Percentiles rank a stretch among this genome's conserved stretches.
Conservation (phyloP, 2,113 vertebrate genomes). For the Daboia siamensis region DNA sequence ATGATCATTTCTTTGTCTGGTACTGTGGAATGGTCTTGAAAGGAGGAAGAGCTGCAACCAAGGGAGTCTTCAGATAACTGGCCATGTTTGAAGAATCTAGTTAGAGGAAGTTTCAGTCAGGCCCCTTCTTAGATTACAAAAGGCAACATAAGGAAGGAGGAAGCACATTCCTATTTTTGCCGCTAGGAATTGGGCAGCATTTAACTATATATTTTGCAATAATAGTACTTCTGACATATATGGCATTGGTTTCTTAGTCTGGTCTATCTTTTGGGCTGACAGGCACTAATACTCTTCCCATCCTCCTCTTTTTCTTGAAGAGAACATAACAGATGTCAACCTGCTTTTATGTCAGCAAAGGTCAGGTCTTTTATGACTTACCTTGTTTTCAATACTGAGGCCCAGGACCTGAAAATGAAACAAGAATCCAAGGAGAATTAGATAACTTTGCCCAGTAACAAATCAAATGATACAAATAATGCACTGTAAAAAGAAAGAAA, state of each 20-base stretch:
- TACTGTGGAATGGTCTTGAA: neutral
- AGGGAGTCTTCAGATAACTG: neutral
- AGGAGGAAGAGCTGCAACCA: neutral
- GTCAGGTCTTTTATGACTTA: slow-evolving; percentile 16
- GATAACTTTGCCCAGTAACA: neutral
- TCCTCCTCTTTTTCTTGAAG: neutral
- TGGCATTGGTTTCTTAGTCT: neutral
- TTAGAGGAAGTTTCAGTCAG: neutral
- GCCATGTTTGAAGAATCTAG: neutral
- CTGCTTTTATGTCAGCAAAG: too few relatives aligned
- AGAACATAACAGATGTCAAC: neutral
- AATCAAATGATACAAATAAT: neutral
- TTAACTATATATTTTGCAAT: neutral
- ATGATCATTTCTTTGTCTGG: neutral
- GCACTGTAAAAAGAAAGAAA: neutral
- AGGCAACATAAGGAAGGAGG: neutral
- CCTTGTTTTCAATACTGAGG: slow-evolving; percentile 56
- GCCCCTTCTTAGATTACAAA: neutral
- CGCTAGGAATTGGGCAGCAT: neutral
- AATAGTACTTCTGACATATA: neutral
- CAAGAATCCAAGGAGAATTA: neutral
- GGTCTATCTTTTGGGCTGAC: neutral
- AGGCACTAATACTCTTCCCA: neutral
- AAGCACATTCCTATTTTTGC: neutral
- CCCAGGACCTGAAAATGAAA: slow-evolving; percentile 56